phyloP scores from a whole-genome alignment of 1,140 invertebrate genomes.

The Zaprionus camerounensis region DNA sequence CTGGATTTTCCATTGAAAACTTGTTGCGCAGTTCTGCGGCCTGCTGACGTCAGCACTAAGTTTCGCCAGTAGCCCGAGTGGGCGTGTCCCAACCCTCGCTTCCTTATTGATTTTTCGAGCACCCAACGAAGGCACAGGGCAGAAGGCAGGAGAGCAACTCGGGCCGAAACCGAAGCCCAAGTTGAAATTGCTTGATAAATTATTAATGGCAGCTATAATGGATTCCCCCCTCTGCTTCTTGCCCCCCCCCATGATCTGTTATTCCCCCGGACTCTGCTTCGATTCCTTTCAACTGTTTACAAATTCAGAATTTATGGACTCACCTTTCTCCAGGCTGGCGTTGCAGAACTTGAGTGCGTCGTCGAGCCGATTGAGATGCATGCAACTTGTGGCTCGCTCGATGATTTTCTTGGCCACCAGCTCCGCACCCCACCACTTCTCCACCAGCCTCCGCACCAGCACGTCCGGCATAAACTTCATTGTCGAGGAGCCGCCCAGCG shows the following conservation, averaged over 20 bases:
- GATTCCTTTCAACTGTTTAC: neutral
- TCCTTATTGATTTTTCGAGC: slow-evolving; percentile 64
- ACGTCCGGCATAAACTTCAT: slow-evolving; percentile 87
- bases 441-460: slow-evolving; percentile 87
- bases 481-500: slow-evolving; percentile 39
- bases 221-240: neutral
- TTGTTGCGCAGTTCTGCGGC: slow-evolving; percentile 53
- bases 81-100: slow-evolving; percentile 26
- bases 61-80: slow-evolving; percentile 27
- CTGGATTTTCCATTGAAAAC: slow-evolving; percentile 40
- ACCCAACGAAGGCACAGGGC: neutral
- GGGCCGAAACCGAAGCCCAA: neutral
- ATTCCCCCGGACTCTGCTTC: neutral
- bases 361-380: slow-evolving; percentile 86
- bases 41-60: slow-evolving; percentile 64
- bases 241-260: neutral
- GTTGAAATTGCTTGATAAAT: neutral
- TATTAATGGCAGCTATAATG: neutral
- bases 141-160: neutral
- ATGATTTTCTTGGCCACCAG: slow-evolving; percentile 87
- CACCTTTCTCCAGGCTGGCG: slow-evolving; percentile 84
- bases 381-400: slow-evolving; percentile 87
- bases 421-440: slow-evolving; percentile 89
- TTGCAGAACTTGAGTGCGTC: slow-evolving; percentile 88
- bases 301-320: slow-evolving; percentile 48